Percentiles rank a stretch among this genome's conserved stretches.
These are phyloP conservation scores for Nasonovia ribisnigri DNA, from an alignment of 2,888 invertebrate species.

Conservation along the genomic window DNA sequence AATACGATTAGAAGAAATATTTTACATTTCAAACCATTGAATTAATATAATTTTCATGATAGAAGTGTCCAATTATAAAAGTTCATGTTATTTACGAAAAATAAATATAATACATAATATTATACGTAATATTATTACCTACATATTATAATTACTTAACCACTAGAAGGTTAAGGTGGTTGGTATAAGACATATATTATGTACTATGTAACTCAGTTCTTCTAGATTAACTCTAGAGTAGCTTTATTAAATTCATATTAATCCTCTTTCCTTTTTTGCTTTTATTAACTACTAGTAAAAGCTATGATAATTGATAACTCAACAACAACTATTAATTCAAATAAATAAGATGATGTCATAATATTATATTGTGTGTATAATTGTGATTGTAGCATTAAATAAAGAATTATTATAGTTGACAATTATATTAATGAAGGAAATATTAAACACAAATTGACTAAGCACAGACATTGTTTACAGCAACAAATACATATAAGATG, in stretches of 20 bases:
- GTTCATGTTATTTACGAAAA: background rate
- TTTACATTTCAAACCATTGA: background rate
- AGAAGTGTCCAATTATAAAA: background rate
- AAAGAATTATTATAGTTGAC: too few relatives aligned
- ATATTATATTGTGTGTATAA: too few relatives aligned
- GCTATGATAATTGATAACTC: background rate
- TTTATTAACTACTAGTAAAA: background rate
- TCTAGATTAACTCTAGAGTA: background rate
- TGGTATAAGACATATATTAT: background rate
- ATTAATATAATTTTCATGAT: background rate
- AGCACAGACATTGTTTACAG: too few relatives aligned
- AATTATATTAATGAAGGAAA: too few relatives aligned
- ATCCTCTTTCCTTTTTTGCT: background rate
- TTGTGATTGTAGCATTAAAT: too few relatives aligned
- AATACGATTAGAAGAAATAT: background rate
- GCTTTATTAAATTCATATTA: background rate
- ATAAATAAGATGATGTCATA: background rate
- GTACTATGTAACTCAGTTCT: background rate
- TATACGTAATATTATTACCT: too few relatives aligned
- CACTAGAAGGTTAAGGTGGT: too few relatives aligned
- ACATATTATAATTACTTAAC: background rate
- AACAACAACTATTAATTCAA: background rate
- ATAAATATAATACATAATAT: background rate
- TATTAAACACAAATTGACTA: too few relatives aligned
- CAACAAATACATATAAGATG: too few relatives aligned